phyloP scores from a whole-genome alignment of 2,888 invertebrate genomes.

The Tipula unca region DNA sequence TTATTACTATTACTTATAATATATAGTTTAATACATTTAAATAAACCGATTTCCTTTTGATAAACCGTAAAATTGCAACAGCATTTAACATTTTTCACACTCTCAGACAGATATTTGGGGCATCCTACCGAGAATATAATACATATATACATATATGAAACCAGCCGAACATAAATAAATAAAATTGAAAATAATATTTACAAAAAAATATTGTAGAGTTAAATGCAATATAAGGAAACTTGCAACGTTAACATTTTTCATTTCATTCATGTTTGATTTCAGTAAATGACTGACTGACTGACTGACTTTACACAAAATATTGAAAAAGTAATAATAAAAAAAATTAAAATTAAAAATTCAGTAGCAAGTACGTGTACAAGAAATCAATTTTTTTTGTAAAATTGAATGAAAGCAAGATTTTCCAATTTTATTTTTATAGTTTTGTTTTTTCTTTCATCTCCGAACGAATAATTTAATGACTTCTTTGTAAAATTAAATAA shows the following conservation, averaged over 20 bases:
- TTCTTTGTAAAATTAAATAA: neutral
- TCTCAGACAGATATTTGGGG: neutral
- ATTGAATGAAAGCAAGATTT: neutral
- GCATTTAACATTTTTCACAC: neutral
- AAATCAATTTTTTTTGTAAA: neutral
- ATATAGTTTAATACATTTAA: neutral
- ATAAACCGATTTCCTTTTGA: neutral
- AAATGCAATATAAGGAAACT: slow-evolving; percentile 14
- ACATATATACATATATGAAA: too few species aligned
- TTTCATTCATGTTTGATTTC: neutral
- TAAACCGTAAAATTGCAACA: neutral
- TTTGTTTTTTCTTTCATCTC: neutral
- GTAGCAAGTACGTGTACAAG: neutral
- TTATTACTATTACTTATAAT: neutral
- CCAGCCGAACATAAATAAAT: neutral
- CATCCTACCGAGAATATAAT: neutral
- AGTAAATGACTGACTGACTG: neutral
- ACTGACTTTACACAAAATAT: neutral
- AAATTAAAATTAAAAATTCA: neutral
- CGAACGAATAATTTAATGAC: neutral
- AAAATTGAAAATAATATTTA: neutral
- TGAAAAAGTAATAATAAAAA: neutral
- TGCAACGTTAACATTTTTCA: neutral
- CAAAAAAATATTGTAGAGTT: neutral
- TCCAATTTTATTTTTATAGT: neutral